phyloP scores from a whole-genome alignment of 2,888 invertebrate species.

The Metacarcinus magister region DNA sequence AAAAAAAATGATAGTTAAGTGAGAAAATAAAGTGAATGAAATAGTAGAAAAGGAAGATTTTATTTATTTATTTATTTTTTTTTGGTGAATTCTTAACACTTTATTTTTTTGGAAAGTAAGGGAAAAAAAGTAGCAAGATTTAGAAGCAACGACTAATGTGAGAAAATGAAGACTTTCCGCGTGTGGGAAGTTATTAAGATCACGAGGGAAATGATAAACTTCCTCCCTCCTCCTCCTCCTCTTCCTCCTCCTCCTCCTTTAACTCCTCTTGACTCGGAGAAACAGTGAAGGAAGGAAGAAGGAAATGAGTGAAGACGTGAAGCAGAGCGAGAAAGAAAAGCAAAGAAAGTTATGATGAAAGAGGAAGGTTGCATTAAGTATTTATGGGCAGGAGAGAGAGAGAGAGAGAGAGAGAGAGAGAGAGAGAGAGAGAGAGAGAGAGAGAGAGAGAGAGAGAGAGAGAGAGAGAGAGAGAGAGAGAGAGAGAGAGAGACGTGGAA shows the following conservation, averaged over 20 bases:
- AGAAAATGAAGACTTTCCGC: not conserved
- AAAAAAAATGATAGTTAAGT: not conserved
- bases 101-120: not conserved
- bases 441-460: constrained; percentile 40
- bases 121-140: not conserved
- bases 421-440: constrained; percentile 20
- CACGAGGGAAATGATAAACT: not conserved
- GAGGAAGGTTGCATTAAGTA: not conserved
- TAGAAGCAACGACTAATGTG: not conserved
- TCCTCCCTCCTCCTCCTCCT: not conserved
- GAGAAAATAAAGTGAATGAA: not conserved
- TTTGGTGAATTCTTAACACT: not conserved
- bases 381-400: not conserved
- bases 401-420: not conserved
- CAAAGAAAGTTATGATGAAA: not conserved
- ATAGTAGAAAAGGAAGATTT: not conserved
- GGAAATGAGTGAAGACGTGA: not conserved
- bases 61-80: not conserved
- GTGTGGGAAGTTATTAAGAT: not conserved
- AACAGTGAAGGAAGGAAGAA: not conserved
- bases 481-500: constrained; percentile 30
- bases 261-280: not conserved
- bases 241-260: not conserved
- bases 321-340: not conserved
- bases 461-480: constrained; percentile 27